Evolutionary conservation across 2,113 vertebrate genomes (phyloP), one percentile per base, ranked within the genome.

Genomic region (Diphyllodes magnificus): DNA sequence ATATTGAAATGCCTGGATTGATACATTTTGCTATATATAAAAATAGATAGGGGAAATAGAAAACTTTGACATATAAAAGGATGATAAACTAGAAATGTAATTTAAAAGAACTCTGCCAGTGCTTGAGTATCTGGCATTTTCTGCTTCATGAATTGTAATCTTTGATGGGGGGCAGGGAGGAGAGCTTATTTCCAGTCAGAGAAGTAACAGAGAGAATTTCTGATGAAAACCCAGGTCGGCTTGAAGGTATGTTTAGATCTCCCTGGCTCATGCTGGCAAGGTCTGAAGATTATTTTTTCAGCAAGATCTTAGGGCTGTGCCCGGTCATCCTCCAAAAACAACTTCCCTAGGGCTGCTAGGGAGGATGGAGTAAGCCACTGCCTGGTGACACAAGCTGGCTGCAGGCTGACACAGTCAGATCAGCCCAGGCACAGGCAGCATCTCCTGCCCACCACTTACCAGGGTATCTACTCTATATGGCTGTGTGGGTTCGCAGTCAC

Each of bases 201-300:
- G 63, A 72, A 85, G 59, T 35, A 90, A 86, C 82, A 94, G 72
- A 96, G 65, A 82, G 87, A 93, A 96, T 96, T 92, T 89, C 70
- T 96, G 57, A 96, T 95, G 81, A 97, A 97, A 92, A 91, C 35
- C 4, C 35, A 28, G 25, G 53, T 7, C 86, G 70, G 9, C 42
- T 91, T 89, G 66, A 91, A 94, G 42, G 35, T 50, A 30, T 1
- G 0, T 93, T 95, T 78, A 93, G 61, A 72, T 59, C 10, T 89
- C 47, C 33, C 54, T 59, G 20, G 61, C 45, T 87, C 20, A 45
- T 10, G 13, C 44, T 49, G 11, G 16, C 37, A 69, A 61, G 23
- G 61, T 53, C 40, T 93, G 82, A 95, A 90, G 49, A 72, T 30
- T 33, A 68, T 69, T 56, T 92, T 57, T 50, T 42, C n/a, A 61